Evolutionary conservation across 2,797 vertebrate species (phyloP).

Genomic region (Garrulus glandarius): DNA sequence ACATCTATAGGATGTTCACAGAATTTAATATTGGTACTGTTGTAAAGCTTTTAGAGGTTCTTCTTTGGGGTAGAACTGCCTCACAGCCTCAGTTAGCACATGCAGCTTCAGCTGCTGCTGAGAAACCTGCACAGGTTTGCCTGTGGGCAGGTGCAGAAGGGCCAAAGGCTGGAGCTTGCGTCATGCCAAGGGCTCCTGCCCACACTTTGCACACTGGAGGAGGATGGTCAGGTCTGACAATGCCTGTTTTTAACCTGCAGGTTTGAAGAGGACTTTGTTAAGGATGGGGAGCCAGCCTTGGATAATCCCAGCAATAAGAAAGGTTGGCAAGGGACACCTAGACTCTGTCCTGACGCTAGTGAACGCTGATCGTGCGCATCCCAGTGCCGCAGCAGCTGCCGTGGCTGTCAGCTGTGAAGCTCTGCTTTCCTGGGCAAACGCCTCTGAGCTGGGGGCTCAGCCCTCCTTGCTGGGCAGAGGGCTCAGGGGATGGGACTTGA

Average conservation of each 20-base stretch:
- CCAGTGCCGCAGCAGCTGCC: constrained; percentile 24
- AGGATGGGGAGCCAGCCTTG: constrained; percentile 66
- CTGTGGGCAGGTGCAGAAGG: not conserved
- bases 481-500: constrained; percentile 40
- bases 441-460: constrained; percentile 7
- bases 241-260: constrained; percentile 66
- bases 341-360: constrained; percentile 29
- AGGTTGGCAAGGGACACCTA: constrained; percentile 67
- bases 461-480: constrained; percentile 24
- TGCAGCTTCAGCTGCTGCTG: constrained; percentile 14
- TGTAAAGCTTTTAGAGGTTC: not conserved
- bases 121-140: not conserved
- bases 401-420: not conserved
- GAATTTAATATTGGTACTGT: not conserved
- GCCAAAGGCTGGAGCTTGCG: not conserved
- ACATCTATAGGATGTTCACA: not conserved
- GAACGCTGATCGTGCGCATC: not conserved
- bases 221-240: constrained; percentile 41
- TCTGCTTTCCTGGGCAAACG: not conserved
- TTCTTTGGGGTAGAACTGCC: constrained; percentile 19
- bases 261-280: constrained; percentile 72
- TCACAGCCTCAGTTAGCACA: not conserved
- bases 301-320: constrained; percentile 69
- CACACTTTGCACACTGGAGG: not conserved
- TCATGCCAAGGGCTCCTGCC: not conserved